A percentile compares a stretch with the other conserved stretches of the same genome.
phyloP scores from a whole-genome alignment of 2,113 vertebrate genomes.

The Pionites leucogaster region DNA sequence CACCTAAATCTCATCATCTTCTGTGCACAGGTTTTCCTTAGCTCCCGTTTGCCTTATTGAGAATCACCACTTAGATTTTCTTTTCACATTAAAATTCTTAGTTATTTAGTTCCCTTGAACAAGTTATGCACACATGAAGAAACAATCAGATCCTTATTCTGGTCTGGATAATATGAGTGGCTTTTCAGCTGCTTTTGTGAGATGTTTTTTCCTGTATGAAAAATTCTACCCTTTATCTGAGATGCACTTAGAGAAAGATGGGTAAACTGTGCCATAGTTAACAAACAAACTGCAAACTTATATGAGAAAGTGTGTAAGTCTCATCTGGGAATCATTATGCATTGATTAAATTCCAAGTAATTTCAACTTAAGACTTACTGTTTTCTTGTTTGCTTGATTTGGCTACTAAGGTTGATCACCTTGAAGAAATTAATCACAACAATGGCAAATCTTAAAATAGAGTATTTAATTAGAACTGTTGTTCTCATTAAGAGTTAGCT shows the following conservation, averaged over 20 bases:
- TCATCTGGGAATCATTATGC: slow-evolving; percentile 27
- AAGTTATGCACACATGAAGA: background rate
- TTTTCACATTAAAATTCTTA: background rate
- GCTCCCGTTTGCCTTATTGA: background rate
- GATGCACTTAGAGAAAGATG: background rate
- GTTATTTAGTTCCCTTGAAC: background rate
- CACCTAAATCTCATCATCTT: background rate
- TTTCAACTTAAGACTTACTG: slow-evolving; percentile 35
- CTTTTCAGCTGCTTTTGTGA: background rate
- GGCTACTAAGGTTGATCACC: slow-evolving; percentile 41
- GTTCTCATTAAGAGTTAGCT: slow-evolving; percentile 24
- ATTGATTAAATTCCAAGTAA: slow-evolving; percentile 37
- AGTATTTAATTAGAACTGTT: slow-evolving; percentile 30
- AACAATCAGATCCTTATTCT: background rate
- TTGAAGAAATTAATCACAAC: slow-evolving; percentile 33
- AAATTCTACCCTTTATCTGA: background rate
- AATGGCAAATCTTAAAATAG: slow-evolving; percentile 27
- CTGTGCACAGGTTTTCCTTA: background rate
- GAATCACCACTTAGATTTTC: background rate
- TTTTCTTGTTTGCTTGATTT: slow-evolving; percentile 28
- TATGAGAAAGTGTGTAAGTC: background rate
- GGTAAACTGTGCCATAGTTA: background rate
- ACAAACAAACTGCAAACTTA: background rate
- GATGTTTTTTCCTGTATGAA: background rate
- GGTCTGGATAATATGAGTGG: background rate